Base-by-base conservation (phyloP, 2,113 vertebrate species). In the Neofelis nebulosa region DNA sequence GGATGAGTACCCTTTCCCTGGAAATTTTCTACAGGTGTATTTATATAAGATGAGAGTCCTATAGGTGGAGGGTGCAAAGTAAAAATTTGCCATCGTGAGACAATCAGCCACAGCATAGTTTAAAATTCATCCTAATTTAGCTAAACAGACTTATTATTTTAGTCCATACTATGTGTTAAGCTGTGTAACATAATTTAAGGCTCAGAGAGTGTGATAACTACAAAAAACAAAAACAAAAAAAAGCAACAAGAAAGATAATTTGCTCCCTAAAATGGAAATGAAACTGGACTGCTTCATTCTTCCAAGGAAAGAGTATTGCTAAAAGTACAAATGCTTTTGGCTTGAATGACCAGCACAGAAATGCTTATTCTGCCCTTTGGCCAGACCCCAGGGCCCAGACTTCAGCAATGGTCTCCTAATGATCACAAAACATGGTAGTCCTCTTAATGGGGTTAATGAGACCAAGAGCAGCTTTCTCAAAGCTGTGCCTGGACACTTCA, bases 381-480 rank as follows among this genome's bases (percentile, higher is more conserved):
- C 45, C 38, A 45, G 45, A 82, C 23, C 6, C 7, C 2, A 25
- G 31, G 48, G 38, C 31, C 13, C 84, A 79, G 45, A 45, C 55
- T 78, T 33, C 13, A 88, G 21, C 55, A 48, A 48, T 0, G 1
- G 2, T 89, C 55, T 87, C 74, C 73, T 66, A 15, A 5, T 61
- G 73, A 41, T 74, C 69, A 45, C 68, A 91, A 86, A 92, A 74
- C 38, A 36, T n/a, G 36, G 29, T 33, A 33, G 36, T n/a, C n/a
- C 21, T 96, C 19, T 79, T 31, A 83, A 38, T 1, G 45, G 41
- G 12, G 9, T 29, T 90, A 90, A 78, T 45, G 31, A 95, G 66
- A 83, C 71, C 71, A 87, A 91, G 29, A 91, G 55, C 45, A 86
- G 23, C 71, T 93, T 96, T 89, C 84, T 41, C 79, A 81, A 89